phyloP scores from a whole-genome alignment of 2,113 vertebrate genomes.

The Scatophagus argus region DNA sequence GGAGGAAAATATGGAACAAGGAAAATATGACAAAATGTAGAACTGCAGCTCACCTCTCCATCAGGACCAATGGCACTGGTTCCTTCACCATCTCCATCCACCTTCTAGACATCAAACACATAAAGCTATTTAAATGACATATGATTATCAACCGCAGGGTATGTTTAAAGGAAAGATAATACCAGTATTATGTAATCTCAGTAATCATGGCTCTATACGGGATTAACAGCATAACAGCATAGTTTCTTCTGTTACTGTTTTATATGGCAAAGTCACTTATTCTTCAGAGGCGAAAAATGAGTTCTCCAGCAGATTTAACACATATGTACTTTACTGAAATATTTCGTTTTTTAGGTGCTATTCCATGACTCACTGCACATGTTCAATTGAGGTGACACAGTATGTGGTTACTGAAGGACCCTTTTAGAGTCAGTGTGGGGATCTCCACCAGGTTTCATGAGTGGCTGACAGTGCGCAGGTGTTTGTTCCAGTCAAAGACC shows the following conservation, averaged over 20 bases:
- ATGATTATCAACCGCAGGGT: not conserved
- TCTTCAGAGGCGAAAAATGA: not conserved
- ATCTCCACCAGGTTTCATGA: not conserved
- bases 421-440: not conserved
- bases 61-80: conserved; percentile 92
- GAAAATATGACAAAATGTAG: not conserved
- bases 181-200: not conserved
- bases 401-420: not conserved
- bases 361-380: not conserved
- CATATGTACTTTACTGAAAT: not conserved
- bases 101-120: conserved; percentile 84
- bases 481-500: not conserved
- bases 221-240: too few species aligned
- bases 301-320: not conserved
- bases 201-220: not conserved
- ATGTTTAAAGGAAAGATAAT: not conserved
- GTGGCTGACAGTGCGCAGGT: not conserved
- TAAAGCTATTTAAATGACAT: not conserved
- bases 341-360: not conserved
- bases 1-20: too few species aligned
- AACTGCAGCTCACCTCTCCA: conserved; percentile 89
- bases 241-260: not conserved
- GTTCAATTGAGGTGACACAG: not conserved
- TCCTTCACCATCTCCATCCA: conserved; percentile 92
- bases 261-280: not conserved